Conservation (phyloP, 2,113 vertebrate species). For the Abramis brama region DNA sequence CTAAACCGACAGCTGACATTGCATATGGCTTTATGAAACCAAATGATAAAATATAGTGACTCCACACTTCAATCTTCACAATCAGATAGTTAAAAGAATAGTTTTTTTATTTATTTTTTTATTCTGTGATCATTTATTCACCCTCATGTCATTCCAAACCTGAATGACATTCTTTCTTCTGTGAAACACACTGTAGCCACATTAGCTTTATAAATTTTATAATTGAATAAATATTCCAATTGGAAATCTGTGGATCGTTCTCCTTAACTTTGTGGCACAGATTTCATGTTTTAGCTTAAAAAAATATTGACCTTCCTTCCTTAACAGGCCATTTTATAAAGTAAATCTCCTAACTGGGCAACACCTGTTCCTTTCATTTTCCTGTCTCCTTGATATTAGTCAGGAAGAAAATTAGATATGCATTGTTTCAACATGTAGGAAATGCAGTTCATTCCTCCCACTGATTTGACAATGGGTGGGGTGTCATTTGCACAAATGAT, state of each 20-base stretch:
- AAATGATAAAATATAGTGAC: not conserved
- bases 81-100: no score
- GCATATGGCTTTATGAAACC: not conserved
- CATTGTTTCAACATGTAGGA: slow-evolving; percentile 43
- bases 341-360: slow-evolving; percentile 49
- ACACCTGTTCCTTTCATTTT: slow-evolving; percentile 57
- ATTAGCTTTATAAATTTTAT: no score
- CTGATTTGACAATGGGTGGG: slow-evolving; percentile 37
- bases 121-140: no score
- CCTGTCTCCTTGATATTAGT: slow-evolving; percentile 50
- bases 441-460: slow-evolving; percentile 44
- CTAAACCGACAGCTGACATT: not conserved
- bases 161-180: no score
- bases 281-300: slow-evolving; percentile 13
- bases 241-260: not conserved
- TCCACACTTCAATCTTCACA: not conserved
- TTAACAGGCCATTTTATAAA: slow-evolving; percentile 54
- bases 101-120: no score
- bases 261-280: not conserved
- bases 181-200: no score
- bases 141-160: no score
- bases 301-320: slow-evolving; percentile 56
- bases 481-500: slow-evolving; percentile 38
- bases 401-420: slow-evolving; percentile 32
- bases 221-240: not conserved